Conservation (phyloP, 2,888 invertebrate species). For the Callosobruchus maculatus region DNA sequence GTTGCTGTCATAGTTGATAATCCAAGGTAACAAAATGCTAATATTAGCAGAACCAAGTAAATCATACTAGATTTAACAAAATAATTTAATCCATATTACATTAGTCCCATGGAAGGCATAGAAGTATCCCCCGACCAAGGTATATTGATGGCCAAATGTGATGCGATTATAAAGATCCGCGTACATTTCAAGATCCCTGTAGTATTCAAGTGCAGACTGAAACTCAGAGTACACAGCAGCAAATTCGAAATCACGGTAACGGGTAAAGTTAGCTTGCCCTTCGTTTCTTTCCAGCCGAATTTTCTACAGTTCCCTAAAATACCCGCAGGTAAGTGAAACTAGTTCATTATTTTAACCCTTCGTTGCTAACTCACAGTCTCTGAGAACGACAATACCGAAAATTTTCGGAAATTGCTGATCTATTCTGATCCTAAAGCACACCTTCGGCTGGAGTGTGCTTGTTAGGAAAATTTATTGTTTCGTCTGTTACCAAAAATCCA, state of each 20-base stretch:
- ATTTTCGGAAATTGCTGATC: too few relatives aligned
- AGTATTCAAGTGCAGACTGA: constrained; percentile 19
- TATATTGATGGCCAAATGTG: constrained; percentile 26
- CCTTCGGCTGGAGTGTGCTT: too few relatives aligned
- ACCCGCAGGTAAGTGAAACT: constrained; percentile 2
- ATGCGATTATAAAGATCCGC: constrained; percentile 28
- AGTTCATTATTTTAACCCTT: too few relatives aligned
- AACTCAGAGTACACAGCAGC: constrained; percentile 33
- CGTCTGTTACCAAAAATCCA: too few relatives aligned
- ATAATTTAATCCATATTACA: too few relatives aligned
- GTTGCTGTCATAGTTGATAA: constrained; percentile 26
- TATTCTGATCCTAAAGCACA: too few relatives aligned
- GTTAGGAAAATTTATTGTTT: too few relatives aligned
- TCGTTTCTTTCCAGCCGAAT: constrained; percentile 51
- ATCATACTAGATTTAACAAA: too few relatives aligned
- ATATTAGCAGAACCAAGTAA: too few relatives aligned
- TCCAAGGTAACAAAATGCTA: constrained; percentile 6
- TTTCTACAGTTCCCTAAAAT: constrained; percentile 53
- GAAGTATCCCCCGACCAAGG: constrained; percentile 29
- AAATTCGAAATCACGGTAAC: constrained; percentile 46
- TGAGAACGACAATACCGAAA: too few relatives aligned
- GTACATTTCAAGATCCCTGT: constrained; percentile 21
- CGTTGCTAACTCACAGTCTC: too few relatives aligned
- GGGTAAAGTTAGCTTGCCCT: constrained; percentile 54
- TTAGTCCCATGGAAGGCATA: constrained; percentile 20